Percentiles rank a stretch among this genome's conserved stretches.
phyloP scores from a whole-genome alignment of 2,888 invertebrate genomes.

The Apeira syringaria region DNA sequence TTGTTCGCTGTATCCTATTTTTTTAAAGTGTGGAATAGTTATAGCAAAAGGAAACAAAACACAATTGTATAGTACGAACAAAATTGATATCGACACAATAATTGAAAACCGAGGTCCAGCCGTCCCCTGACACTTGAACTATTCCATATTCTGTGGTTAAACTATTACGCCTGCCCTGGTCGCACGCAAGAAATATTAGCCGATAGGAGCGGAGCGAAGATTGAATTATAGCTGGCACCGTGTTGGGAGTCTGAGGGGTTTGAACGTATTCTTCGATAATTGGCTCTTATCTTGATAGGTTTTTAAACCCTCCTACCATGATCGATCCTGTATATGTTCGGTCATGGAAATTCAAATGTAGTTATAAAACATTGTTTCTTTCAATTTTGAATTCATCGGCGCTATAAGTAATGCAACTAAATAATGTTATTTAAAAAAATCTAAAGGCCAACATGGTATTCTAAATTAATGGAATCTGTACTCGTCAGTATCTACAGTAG shows the following conservation, averaged over 20 bases:
- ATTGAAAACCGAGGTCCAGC: conserved; percentile 29
- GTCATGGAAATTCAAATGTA: too few relatives aligned
- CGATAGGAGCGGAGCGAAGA: conserved; percentile 8
- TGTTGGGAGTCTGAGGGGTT: conserved; percentile 4
- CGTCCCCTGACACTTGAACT: conserved; percentile 17
- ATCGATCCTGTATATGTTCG: too few relatives aligned
- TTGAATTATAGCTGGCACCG: conserved; percentile 20
- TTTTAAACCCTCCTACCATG: conserved; percentile 2
- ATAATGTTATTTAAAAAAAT: too few relatives aligned
- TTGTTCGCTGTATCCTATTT: too few relatives aligned
- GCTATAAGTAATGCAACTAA: too few relatives aligned
- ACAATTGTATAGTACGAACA: background rate
- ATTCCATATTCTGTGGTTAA: conserved; percentile 3
- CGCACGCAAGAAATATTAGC: too few relatives aligned
- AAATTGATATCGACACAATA: conserved; percentile 19
- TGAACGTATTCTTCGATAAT: conserved; percentile 22
- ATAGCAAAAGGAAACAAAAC: background rate
- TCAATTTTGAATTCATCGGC: too few relatives aligned
- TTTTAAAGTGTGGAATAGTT: too few relatives aligned
- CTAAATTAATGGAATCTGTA: too few relatives aligned
- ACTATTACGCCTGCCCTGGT: conserved; percentile 22
- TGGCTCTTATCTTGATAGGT: conserved; percentile 21
- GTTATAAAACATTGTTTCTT: too few relatives aligned
- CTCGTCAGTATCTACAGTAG: too few relatives aligned
- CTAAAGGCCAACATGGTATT: too few relatives aligned